Evolutionary conservation across 2,888 invertebrate genomes (phyloP).

Genomic region (Meganola albula): DNA sequence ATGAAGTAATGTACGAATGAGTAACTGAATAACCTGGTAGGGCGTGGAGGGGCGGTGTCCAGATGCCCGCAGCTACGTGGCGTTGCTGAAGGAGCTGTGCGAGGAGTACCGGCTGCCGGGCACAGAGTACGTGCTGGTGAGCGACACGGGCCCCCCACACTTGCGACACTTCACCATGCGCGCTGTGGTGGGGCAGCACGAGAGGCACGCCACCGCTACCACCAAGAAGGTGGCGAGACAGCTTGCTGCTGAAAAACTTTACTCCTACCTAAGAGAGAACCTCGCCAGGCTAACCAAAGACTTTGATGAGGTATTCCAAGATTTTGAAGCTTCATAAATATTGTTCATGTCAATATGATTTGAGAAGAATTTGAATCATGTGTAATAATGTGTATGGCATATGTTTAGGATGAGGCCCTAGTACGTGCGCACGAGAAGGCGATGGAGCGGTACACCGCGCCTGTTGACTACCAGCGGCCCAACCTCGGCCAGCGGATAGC

Average conservation of each 20-base stretch:
- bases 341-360: too few relatives aligned
- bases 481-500: constrained; percentile 48
- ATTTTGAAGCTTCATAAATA: too few relatives aligned
- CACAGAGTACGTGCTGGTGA: constrained; percentile 73
- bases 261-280: constrained; percentile 53
- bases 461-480: constrained; percentile 36
- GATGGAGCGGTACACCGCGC: constrained; percentile 46
- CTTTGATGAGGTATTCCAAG: constrained; percentile 59
- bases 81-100: constrained; percentile 66
- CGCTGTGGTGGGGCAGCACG: constrained; percentile 73
- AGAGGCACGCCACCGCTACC: constrained; percentile 72
- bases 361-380: too few relatives aligned
- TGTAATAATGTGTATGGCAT: too few relatives aligned
- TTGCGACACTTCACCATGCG: constrained; percentile 79
- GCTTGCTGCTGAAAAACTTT: constrained; percentile 71
- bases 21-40: too few relatives aligned
- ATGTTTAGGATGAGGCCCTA: constrained; percentile 51
- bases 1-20: too few relatives aligned
- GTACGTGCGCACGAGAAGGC: constrained; percentile 50
- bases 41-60: constrained; percentile 7
- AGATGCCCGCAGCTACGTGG: constrained; percentile 48
- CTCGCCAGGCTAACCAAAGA: constrained; percentile 48
- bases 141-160: constrained; percentile 83
- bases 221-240: constrained; percentile 83
- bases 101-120: constrained; percentile 65